A percentile compares a stretch with the other conserved stretches of the same genome.
phyloP scores from a whole-genome alignment of 2,113 vertebrate genomes.

The Serilophus lunatus region DNA sequence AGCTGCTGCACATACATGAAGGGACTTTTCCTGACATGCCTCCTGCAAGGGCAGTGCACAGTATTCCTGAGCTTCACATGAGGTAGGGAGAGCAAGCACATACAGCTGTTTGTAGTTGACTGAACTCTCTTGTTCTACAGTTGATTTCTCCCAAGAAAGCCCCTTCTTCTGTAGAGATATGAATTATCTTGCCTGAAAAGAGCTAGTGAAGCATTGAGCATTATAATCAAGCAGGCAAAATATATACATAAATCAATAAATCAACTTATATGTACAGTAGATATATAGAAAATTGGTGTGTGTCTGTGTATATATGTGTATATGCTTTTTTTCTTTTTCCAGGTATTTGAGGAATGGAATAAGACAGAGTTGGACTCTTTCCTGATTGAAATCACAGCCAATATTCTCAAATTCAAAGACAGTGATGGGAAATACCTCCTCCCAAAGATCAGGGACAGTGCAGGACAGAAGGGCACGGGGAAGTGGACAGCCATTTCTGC shows the following conservation, averaged over 20 bases:
- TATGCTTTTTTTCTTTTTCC: neutral
- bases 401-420: slow-evolving; percentile 89
- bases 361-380: slow-evolving; percentile 97
- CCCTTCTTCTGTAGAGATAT: neutral
- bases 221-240: neutral
- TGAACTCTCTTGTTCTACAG: neutral
- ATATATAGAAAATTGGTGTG: neutral
- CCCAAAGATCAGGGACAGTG: slow-evolving; percentile 93
- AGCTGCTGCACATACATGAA: neutral
- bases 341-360: slow-evolving; percentile 91
- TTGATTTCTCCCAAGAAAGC: neutral
- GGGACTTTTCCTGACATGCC: neutral
- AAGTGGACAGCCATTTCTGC: slow-evolving; percentile 97
- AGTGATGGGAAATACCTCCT: slow-evolving; percentile 82
- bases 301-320: neutral
- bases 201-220: neutral
- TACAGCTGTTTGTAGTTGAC: neutral
- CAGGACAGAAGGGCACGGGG: slow-evolving; percentile 95
- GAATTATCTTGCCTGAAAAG: neutral
- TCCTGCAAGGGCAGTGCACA: neutral
- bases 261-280: neutral
- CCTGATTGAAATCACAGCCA: slow-evolving; percentile 96
- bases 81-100: neutral
- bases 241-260: neutral
- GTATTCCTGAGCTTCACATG: neutral